Conservation (phyloP, 1,140 invertebrate species). For the Drosophila nasuta region DNA sequence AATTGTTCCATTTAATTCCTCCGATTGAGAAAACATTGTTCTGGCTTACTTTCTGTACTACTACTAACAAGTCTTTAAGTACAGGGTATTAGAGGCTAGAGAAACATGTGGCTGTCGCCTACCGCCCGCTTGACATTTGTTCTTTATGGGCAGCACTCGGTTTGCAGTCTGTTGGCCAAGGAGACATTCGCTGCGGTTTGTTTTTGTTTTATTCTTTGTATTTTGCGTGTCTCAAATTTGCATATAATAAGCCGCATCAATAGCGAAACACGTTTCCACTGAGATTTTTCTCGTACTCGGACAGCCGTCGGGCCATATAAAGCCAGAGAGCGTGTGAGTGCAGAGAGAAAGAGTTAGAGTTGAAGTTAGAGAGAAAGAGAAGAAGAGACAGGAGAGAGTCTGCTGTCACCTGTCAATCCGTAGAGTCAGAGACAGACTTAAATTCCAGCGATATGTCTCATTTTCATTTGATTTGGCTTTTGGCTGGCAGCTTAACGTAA, state of each 20-base stretch:
- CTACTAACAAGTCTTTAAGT: background rate
- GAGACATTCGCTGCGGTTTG: slow-evolving; percentile 53
- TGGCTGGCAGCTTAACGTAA: slow-evolving; percentile 58
- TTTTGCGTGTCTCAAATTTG: slow-evolving; percentile 71
- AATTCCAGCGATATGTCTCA: slow-evolving; percentile 81
- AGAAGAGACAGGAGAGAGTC: slow-evolving; percentile 26
- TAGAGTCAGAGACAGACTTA: slow-evolving; percentile 51
- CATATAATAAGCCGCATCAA: slow-evolving; percentile 84
- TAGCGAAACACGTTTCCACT: slow-evolving; percentile 73
- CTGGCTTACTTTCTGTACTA: no score
- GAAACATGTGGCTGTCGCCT: slow-evolving; percentile 39
- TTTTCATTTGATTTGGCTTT: slow-evolving; percentile 77
- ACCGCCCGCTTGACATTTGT: slow-evolving; percentile 69
- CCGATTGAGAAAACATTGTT: no score
- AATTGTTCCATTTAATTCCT: no score
- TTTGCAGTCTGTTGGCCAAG: slow-evolving; percentile 24
- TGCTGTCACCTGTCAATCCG: slow-evolving; percentile 80
- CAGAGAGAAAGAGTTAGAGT: background rate
- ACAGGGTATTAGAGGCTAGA: slow-evolving; percentile 25
- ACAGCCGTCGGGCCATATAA: slow-evolving; percentile 48
- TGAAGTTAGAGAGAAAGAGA: background rate
- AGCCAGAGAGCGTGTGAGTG: slow-evolving; percentile 27
- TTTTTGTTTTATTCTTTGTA: slow-evolving; percentile 26
- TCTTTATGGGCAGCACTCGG: slow-evolving; percentile 78
- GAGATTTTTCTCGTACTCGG: slow-evolving; percentile 48